A percentile compares a stretch with the other conserved stretches of the same genome.
phyloP scores from a whole-genome alignment of 2,113 vertebrate genomes.

The Peromyscus leucopus region DNA sequence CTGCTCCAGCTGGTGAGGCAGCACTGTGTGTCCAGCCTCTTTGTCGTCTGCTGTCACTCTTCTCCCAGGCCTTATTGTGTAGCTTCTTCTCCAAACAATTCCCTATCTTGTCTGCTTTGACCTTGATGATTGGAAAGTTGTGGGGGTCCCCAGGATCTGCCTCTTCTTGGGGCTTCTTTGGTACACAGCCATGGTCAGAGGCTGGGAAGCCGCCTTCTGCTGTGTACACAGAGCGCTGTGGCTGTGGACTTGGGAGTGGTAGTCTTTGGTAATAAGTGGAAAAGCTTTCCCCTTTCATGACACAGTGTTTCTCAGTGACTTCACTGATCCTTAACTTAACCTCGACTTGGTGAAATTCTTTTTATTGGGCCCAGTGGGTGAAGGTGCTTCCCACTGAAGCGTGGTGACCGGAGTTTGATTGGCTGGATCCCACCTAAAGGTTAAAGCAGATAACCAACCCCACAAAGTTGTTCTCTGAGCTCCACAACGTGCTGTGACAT shows the following conservation, averaged over 20 bases:
- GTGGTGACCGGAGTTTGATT: neutral
- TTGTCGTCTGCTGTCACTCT: neutral
- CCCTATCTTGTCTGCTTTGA: conserved; percentile 30
- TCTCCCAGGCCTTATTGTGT: neutral
- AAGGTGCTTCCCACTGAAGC: neutral
- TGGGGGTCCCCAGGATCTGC: neutral
- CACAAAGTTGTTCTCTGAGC: neutral
- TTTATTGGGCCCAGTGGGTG: neutral
- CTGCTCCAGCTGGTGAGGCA: neutral
- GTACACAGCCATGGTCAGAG: neutral
- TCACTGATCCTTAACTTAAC: neutral
- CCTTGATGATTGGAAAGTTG: conserved; percentile 29
- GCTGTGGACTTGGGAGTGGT: neutral
- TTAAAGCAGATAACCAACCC: neutral
- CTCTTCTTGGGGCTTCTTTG: conserved; percentile 35
- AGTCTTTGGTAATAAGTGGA: neutral
- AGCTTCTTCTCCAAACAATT: conserved; percentile 9
- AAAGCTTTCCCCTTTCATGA: conserved; percentile 4
- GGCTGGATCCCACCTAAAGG: neutral
- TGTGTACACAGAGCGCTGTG: neutral
- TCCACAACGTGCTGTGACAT: neutral
- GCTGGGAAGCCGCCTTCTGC: neutral
- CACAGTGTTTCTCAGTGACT: conserved; percentile 16
- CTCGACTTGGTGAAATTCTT: conserved; percentile 19
- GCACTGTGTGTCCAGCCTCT: neutral